Conservation (phyloP, 1,140 invertebrate genomes). For the Metaphire vulgaris region DNA sequence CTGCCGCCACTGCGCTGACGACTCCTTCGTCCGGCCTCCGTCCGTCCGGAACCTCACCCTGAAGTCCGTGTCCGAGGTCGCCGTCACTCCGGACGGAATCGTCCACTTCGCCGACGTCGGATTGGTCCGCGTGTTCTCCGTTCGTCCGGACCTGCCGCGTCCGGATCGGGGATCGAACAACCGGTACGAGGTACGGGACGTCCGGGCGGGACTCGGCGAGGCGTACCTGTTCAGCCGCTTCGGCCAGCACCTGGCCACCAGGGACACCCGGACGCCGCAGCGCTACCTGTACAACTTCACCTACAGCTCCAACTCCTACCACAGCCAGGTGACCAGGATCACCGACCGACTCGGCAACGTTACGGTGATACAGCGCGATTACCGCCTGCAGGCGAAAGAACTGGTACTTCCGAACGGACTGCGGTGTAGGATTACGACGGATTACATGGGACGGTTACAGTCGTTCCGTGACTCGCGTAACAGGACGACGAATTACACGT, state of each 20-base stretch:
- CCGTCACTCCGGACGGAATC: constrained; percentile 79
- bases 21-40: too few species aligned
- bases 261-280: constrained; percentile 83
- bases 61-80: constrained; percentile 80
- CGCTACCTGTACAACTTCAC: constrained; percentile 85
- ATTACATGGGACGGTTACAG: constrained; percentile 74
- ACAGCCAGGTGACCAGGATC: constrained; percentile 84
- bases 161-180: constrained; percentile 74
- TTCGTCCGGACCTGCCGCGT: constrained; percentile 84
- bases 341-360: constrained; percentile 82
- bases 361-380: constrained; percentile 74
- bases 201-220: constrained; percentile 83
- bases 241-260: constrained; percentile 85
- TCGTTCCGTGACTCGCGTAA: constrained; percentile 81
- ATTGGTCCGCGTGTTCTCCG: constrained; percentile 73
- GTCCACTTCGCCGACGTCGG: constrained; percentile 82
- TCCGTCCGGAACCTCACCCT: constrained; percentile 89
- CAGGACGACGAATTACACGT: constrained; percentile 85
- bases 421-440: constrained; percentile 78
- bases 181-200: constrained; percentile 84
- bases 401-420: constrained; percentile 90
- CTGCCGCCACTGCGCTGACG: constrained; percentile 73
- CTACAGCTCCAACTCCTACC: constrained; percentile 92
- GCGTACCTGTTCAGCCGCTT: constrained; percentile 92
- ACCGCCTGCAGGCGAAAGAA: constrained; percentile 64